These are phyloP conservation scores for Nebria salina DNA, from an alignment of 2,888 invertebrate genomes.

Conservation along the genomic window DNA sequence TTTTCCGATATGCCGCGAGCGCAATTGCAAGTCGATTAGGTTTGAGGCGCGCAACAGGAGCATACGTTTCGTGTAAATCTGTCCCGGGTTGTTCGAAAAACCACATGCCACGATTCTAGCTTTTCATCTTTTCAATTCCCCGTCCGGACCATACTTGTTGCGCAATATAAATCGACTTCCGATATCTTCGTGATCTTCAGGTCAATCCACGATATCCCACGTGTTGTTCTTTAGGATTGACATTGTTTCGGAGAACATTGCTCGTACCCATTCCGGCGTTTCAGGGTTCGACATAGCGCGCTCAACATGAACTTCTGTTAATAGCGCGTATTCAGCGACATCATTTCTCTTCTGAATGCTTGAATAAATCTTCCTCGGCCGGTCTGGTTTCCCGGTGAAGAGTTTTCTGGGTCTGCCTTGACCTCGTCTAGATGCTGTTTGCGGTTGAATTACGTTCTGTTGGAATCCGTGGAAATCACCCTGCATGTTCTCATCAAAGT, in stretches of 20 bases:
- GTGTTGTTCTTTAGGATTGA: constrained; percentile 21
- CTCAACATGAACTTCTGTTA: constrained; percentile 14
- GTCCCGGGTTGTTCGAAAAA: constrained; percentile 50
- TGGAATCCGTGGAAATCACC: too few relatives aligned
- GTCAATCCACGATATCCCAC: constrained; percentile 16
- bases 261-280: background rate
- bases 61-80: constrained; percentile 53
- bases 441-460: too few relatives aligned
- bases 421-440: too few relatives aligned
- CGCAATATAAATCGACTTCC: constrained; percentile 15
- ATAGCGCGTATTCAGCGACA: background rate
- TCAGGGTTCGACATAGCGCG: constrained; percentile 13
- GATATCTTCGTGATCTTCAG: background rate
- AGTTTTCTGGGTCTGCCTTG: too few relatives aligned
- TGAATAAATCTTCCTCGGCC: too few relatives aligned
- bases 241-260: constrained; percentile 3
- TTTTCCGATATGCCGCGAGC: constrained; percentile 21
- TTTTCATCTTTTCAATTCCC: constrained; percentile 31
- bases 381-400: too few relatives aligned
- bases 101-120: constrained; percentile 52
- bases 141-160: constrained; percentile 8
- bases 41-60: constrained; percentile 50
- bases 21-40: constrained; percentile 25
- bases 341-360: too few relatives aligned
- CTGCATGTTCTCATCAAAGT: too few relatives aligned